These are phyloP conservation scores for Xylocopa sonorina DNA, from an alignment of 1,140 invertebrate genomes.

Conservation along the genomic window DNA sequence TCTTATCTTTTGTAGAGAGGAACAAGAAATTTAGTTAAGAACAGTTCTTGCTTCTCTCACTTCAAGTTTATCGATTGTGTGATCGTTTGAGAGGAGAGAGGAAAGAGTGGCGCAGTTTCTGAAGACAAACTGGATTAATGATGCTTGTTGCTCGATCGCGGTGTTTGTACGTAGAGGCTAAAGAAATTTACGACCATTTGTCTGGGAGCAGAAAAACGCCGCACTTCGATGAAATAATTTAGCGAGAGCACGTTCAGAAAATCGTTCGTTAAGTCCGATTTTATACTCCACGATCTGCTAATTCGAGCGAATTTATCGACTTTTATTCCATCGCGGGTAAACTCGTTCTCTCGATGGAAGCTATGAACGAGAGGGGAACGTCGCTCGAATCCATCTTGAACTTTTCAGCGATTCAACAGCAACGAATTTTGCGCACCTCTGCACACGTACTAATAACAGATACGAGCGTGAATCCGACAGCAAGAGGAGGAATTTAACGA, in stretches of 20 bases:
- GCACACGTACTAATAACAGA: too few species aligned
- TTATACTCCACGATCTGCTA: not conserved
- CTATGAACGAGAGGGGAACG: not conserved
- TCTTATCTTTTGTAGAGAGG: too few species aligned
- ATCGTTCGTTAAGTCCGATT: not conserved
- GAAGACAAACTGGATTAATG: not conserved
- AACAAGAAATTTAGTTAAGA: too few species aligned
- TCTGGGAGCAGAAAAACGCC: too few species aligned
- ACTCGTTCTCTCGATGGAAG: not conserved
- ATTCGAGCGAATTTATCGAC: conserved; percentile 7
- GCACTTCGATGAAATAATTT: not conserved
- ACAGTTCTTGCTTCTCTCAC: not conserved
- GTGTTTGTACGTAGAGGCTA: not conserved
- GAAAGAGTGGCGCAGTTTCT: not conserved
- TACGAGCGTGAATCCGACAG: too few species aligned
- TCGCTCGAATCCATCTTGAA: not conserved
- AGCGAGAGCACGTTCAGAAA: not conserved
- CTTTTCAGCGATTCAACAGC: not conserved
- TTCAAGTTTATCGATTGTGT: not conserved
- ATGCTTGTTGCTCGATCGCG: not conserved
- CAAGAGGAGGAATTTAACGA: not conserved
- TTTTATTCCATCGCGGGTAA: not conserved
- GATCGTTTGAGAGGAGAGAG: not conserved
- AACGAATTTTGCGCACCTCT: too few species aligned
- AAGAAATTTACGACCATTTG: not conserved